Evolutionary conservation across 2,113 vertebrate genomes (phyloP), one percentile per base, ranked within the genome.

Genomic region (Pseudois nayaur): DNA sequence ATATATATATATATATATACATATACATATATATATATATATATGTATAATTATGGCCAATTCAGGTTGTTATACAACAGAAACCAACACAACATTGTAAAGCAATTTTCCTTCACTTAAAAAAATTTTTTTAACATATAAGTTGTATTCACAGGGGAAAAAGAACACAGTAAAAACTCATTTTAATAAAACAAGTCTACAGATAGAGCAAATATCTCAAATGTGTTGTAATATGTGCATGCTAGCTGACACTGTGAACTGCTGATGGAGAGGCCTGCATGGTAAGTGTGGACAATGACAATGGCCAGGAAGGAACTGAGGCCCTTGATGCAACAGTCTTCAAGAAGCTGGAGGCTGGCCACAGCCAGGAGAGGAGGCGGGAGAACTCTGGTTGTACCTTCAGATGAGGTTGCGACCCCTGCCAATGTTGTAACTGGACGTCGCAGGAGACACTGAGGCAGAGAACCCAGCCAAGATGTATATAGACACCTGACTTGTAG

Each of bases 341-440:
- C 12, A 55, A 83, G 81, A 21, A 36, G 27, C 11, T 2, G 1
- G 71, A n/a, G 16, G 3, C 52, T 81, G 45, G 17, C 33, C 21
- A 4, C 71, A 48, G 50, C 45, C 8, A 31, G 50, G 21, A 36
- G 33, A 36, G 33, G 50, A 55, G 33, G 50, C 3, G 0, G 7
- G 19, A 36, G 50, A 55, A 52, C 31, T 59, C 45, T 60, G 36
- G 23, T 3, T 89, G 7, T 43, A 12, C 4, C 40, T 94, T 89
- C 62, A 74, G 40, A 71, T 83, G 45, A 89, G 89, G 87, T 16
- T 13, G 13, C 6, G 48, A 8, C 4, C 81, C 50, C 14, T 45
- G 31, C 48, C 79, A 54, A 1, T n/a, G 31, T 48, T 50, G 10
- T n/a, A 54, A n/a, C 31, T 23, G 31, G 5, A n/a, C 0, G 1